phyloP scores from a whole-genome alignment of 2,113 vertebrate species.

The Delphinus delphis region DNA sequence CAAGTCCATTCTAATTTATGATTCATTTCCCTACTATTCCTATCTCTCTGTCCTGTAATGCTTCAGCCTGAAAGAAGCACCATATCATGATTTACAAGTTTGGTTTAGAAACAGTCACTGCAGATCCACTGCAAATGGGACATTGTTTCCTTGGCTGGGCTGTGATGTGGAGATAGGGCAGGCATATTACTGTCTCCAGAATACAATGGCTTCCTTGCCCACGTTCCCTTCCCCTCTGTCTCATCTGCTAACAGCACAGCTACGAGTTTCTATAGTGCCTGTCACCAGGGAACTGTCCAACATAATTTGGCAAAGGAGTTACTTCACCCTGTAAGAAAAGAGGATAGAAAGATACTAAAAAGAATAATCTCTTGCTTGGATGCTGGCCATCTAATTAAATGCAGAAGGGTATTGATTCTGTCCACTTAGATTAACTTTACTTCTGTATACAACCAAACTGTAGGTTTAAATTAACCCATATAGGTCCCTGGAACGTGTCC shows the following conservation, averaged over 20 bases:
- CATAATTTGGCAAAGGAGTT: constrained; percentile 52
- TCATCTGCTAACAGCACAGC: background rate
- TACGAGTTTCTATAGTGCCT: constrained; percentile 27
- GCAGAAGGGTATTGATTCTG: constrained; percentile 60
- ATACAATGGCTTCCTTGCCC: background rate
- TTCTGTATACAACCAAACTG: constrained; percentile 64
- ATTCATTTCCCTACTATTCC: constrained; percentile 20
- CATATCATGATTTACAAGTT: background rate
- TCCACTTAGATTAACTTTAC: constrained; percentile 70
- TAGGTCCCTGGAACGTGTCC: constrained; percentile 23
- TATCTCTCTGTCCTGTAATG: constrained; percentile 36
- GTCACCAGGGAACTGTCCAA: constrained; percentile 55
- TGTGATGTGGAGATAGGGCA: background rate
- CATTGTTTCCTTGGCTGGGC: background rate
- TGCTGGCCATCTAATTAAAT: constrained; percentile 66
- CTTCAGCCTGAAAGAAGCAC: constrained; percentile 20
- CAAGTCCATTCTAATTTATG: constrained; percentile 50
- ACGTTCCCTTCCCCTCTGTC: background rate
- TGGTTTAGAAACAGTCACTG: background rate
- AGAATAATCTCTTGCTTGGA: constrained; percentile 59
- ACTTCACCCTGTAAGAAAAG: constrained; percentile 50
- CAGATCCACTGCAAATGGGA: background rate
- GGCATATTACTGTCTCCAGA: background rate
- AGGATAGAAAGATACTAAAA: constrained; percentile 25
- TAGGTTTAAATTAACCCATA: constrained; percentile 50